Percentiles rank a stretch among this genome's conserved stretches.
Conservation (phyloP, 2,797 vertebrate genomes). For the Scolopax bukidnonensis region DNA sequence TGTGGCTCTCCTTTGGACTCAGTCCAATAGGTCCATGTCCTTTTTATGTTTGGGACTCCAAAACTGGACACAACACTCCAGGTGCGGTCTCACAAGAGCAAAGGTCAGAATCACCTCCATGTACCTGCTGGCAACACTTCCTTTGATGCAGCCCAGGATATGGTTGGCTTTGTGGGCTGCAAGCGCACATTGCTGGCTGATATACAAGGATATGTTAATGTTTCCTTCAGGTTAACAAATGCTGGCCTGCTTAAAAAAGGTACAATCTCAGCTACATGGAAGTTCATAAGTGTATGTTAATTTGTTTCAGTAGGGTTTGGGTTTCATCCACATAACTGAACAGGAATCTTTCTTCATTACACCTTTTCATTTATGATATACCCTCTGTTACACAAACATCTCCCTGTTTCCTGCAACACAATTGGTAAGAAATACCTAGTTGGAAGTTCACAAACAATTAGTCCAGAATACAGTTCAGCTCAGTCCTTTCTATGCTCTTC, state of each 20-base stretch:
- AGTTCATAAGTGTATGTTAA: background rate
- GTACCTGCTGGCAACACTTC: fast-evolving
- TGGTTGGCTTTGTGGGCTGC: background rate
- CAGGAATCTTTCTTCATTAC: background rate
- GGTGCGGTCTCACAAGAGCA: background rate
- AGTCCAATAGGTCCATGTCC: background rate
- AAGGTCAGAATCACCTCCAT: background rate
- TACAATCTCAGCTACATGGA: background rate
- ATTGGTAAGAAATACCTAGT: background rate
- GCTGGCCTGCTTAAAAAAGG: background rate
- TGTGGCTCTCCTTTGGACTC: fast-evolving
- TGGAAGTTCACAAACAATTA: background rate
- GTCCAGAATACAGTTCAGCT: background rate
- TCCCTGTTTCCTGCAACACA: background rate
- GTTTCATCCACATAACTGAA: background rate
- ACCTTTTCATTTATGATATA: background rate
- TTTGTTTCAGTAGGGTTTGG: background rate
- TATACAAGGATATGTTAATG: background rate
- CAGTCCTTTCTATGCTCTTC: background rate
- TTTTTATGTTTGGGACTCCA: background rate
- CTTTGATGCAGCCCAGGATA: background rate
- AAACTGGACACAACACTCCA: background rate
- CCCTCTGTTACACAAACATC: background rate
- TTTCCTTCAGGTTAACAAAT: background rate
- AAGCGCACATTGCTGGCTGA: fast-evolving